phyloP scores from a whole-genome alignment of 2,888 invertebrate species.

The Cantharis rustica region DNA sequence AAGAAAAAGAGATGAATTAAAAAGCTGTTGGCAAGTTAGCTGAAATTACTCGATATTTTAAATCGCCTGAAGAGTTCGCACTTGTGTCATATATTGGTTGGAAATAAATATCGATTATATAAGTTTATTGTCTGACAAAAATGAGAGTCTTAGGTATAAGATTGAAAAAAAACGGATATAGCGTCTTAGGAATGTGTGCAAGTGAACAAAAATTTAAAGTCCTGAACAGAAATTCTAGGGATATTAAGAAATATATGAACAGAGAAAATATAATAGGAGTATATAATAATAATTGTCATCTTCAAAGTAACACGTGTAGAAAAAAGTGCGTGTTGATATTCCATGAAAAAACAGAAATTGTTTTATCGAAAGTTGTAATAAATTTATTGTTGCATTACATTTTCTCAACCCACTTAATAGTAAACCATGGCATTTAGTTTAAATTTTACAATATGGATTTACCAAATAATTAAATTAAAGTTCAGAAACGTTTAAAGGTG shows the following conservation, averaged over 20 bases:
- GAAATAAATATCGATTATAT: not conserved
- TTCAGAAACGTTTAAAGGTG: no score
- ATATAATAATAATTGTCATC: not conserved
- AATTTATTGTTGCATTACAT: not conserved
- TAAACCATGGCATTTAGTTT: no score
- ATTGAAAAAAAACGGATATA: not conserved
- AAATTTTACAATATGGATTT: no score
- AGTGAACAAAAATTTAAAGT: not conserved
- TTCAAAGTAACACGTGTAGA: not conserved
- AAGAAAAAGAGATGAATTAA: not conserved
- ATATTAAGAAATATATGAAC: not conserved
- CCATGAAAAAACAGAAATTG: not conserved
- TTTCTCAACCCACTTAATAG: no score
- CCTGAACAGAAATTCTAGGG: not conserved
- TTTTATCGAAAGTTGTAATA: no score
- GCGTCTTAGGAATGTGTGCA: not conserved
- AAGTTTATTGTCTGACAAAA: not conserved
- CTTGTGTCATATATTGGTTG: not conserved
- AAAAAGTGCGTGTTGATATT: not conserved
- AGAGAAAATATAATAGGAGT: not conserved
- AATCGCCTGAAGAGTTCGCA: not conserved
- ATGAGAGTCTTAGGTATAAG: not conserved
- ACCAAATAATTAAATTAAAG: no score
- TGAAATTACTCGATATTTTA: not conserved
- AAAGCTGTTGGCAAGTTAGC: not conserved